Base-by-base conservation (phyloP, 1,140 invertebrate genomes). In the Macrocentrus cingulum region DNA sequence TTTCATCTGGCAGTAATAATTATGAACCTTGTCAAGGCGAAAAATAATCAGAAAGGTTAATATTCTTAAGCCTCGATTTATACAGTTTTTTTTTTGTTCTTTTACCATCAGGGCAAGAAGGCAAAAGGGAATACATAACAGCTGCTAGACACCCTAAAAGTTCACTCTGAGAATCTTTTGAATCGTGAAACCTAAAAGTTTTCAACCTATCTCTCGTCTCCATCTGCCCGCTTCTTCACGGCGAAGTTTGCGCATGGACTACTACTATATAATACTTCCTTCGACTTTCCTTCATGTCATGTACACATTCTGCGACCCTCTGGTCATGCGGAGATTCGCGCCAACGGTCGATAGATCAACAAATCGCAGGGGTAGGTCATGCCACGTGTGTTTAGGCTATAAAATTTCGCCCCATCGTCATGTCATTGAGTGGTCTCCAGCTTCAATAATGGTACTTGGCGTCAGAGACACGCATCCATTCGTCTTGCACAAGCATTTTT, bases 101-200 rank as follows among this genome's bases (percentile, higher is more conserved):
- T 15, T n/a, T 39, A 15, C 36, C 8, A 5, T 39, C 25, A 29
- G 36, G 36, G 11, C 36, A 39, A 53, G 56, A 65, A 42, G 41
- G 56, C 41, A 32, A 53, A 63, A 67, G 66, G 62, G 62, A 52
- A 72, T 59, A 23, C 25, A 52, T 62, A 71, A 75, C 75, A 77
- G 75, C 75, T 77, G 75, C 73, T 32, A 70, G 72, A 71, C 75
- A 75, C 70, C 69, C 68, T 61, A 70, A 72, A 69, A 69, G 66
- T 61, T 61, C 64, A 61, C 58, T 61, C 59, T 61, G 44, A 62
- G 71, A 69, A 75, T 74, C 72, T 75, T 75, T 75, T 76, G 71
- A 76, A 76, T 76, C 70, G 68, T 66, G 60, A 62, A 9, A 9
- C 25, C 25, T 9, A 29, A 60, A 20, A 48, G 67, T 59, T 58